These are phyloP conservation scores for Gouania willdenowi DNA, from an alignment of 2,797 vertebrate genomes.

Conservation along the genomic window DNA sequence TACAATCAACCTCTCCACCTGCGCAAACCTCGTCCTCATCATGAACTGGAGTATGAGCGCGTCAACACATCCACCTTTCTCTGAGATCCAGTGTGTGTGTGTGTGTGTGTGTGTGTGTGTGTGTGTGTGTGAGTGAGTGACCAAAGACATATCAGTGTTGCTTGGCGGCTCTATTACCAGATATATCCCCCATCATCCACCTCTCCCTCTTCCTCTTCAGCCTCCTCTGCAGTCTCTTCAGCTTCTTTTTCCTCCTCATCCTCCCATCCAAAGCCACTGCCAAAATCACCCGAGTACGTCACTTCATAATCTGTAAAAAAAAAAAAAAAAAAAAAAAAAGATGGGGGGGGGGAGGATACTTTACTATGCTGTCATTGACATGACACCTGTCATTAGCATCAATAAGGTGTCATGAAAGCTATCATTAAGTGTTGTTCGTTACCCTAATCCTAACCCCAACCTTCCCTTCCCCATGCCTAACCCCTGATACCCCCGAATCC, in stretches of 20 bases:
- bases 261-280: constrained; percentile 95
- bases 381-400: too few relatives aligned
- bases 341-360: constrained; percentile 1
- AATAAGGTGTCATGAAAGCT: too few relatives aligned
- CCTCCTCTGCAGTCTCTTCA: constrained; percentile 89
- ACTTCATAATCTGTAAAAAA: constrained; percentile 80
- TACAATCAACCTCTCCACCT: constrained; percentile 27
- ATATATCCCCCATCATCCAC: constrained; percentile 95
- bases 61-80: constrained; percentile 59
- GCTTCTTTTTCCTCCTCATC: constrained; percentile 95
- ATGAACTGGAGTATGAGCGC: constrained; percentile 47
- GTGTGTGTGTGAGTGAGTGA: constrained; percentile 37
- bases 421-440: too few relatives aligned
- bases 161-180: constrained; percentile 82
- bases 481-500: too few relatives aligned
- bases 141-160: constrained; percentile 47
- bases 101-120: constrained; percentile 44
- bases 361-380: too few relatives aligned
- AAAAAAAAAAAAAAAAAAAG: background rate
- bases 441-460: too few relatives aligned
- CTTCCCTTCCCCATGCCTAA: too few relatives aligned
- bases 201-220: constrained; percentile 91
- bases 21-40: constrained; percentile 24
- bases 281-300: constrained; percentile 92
- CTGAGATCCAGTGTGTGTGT: constrained; percentile 38